phyloP scores from a whole-genome alignment of 2,113 vertebrate genomes.

The Trematocara marginatum region DNA sequence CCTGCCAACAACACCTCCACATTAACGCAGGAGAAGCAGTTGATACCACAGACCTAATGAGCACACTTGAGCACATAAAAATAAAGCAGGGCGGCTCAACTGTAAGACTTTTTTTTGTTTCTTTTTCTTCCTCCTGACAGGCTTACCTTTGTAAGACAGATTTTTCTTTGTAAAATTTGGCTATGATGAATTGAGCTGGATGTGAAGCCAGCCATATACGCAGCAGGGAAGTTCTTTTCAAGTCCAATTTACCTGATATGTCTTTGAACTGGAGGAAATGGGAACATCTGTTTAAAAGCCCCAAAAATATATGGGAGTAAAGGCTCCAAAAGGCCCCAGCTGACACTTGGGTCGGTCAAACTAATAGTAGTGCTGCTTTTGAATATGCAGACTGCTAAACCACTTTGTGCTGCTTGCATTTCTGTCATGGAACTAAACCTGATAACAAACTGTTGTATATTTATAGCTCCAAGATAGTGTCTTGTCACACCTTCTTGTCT shows the following conservation, averaged over 20 bases:
- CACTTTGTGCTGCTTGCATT: background rate
- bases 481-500: background rate
- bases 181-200: background rate
- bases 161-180: background rate
- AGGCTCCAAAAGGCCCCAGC: background rate
- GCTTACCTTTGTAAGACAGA: background rate
- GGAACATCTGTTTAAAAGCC: constrained; percentile 2
- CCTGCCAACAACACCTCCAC: background rate
- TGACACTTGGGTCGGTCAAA: background rate
- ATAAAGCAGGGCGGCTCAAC: background rate
- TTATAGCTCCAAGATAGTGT: background rate
- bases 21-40: background rate
- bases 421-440: background rate
- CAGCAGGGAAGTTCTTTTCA: constrained; percentile 4
- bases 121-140: background rate
- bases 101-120: background rate
- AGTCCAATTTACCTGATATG: constrained; percentile 3
- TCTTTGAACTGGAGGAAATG: constrained; percentile 1
- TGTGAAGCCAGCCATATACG: background rate
- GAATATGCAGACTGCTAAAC: background rate
- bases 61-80: background rate
- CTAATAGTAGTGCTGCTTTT: background rate
- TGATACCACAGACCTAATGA: background rate
- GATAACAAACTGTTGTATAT: background rate
- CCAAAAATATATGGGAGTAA: background rate